phyloP scores from a whole-genome alignment of 1,140 invertebrate genomes.

The Agrilus planipennis region DNA sequence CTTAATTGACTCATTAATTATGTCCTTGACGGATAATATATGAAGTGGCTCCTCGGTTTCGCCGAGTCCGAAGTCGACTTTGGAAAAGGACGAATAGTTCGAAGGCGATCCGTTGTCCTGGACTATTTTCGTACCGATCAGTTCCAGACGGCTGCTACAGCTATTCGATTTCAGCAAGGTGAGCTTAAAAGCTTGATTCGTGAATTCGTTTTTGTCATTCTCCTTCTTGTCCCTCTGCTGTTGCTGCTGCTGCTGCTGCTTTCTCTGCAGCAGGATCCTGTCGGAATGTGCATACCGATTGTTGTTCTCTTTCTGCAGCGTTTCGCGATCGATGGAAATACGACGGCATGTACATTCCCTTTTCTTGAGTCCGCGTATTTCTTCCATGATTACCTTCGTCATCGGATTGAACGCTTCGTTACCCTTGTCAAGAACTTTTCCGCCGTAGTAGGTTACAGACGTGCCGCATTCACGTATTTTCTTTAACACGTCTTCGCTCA shows the following conservation, averaged over 20 bases:
- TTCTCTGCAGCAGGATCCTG: neutral
- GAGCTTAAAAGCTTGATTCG: slow-evolving; percentile 54
- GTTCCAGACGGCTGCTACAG: slow-evolving; percentile 66
- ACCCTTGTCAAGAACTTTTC: slow-evolving; percentile 59
- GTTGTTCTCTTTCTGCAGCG: too few species aligned
- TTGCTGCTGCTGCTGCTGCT: neutral
- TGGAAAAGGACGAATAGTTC: too few species aligned
- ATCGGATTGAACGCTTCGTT: slow-evolving; percentile 40
- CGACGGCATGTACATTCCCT: slow-evolving; percentile 6
- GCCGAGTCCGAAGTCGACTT: too few species aligned
- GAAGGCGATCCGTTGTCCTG: too few species aligned
- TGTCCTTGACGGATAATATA: too few species aligned
- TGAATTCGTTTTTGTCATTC: slow-evolving; percentile 24
- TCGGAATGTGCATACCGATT: too few species aligned
- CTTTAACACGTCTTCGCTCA: slow-evolving; percentile 66
- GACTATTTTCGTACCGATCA: slow-evolving; percentile 55
- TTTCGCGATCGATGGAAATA: too few species aligned
- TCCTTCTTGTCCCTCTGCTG: slow-evolving; percentile 2
- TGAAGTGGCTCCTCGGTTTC: too few species aligned
- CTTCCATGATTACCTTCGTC: slow-evolving; percentile 51
- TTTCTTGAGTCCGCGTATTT: slow-evolving; percentile 45
- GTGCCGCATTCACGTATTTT: slow-evolving; percentile 77
- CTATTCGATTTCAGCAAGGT: slow-evolving; percentile 72
- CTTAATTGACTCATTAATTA: too few species aligned
- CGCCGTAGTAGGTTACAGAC: slow-evolving; percentile 76